Percentiles rank a stretch among this genome's conserved stretches.
Conservation (phyloP, 2,113 vertebrate species). For the Aptenodytes forsteri region DNA sequence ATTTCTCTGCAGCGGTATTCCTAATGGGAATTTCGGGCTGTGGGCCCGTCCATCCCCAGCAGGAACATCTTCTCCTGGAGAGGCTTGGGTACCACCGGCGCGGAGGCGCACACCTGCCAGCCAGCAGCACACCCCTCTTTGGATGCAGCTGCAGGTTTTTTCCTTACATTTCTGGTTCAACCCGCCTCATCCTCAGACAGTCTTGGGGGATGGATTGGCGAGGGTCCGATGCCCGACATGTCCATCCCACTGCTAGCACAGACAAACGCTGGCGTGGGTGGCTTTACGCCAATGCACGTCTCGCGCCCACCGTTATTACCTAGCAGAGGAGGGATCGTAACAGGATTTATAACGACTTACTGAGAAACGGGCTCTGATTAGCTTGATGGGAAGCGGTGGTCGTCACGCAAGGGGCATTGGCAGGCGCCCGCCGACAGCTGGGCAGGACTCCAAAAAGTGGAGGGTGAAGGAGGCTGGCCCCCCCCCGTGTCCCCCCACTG, state of each 20-base stretch:
- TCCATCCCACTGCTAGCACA: not conserved
- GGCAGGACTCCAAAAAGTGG: not conserved
- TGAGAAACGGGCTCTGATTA: not conserved
- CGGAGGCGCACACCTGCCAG: not conserved
- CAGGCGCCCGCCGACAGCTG: not conserved
- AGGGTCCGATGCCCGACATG: not conserved
- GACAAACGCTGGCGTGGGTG: not conserved
- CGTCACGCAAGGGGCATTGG: not conserved
- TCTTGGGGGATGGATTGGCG: not conserved
- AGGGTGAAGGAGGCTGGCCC: not conserved
- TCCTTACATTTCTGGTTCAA: not conserved
- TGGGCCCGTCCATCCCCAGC: not conserved
- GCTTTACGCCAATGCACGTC: not conserved
- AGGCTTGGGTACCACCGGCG: not conserved
- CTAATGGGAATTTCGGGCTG: not conserved
- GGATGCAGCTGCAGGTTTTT: not conserved
- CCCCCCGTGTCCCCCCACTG: not conserved
- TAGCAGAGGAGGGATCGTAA: not conserved
- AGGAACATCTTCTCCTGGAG: not conserved
- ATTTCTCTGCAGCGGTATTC: not conserved
- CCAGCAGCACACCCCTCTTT: fast-evolving
- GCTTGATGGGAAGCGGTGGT: not conserved
- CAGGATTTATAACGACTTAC: not conserved
- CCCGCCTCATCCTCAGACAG: not conserved
- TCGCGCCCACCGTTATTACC: not conserved